These are phyloP conservation scores for Ceriagrion tenellum DNA, from an alignment of 2,888 invertebrate species.

Conservation along the genomic window DNA sequence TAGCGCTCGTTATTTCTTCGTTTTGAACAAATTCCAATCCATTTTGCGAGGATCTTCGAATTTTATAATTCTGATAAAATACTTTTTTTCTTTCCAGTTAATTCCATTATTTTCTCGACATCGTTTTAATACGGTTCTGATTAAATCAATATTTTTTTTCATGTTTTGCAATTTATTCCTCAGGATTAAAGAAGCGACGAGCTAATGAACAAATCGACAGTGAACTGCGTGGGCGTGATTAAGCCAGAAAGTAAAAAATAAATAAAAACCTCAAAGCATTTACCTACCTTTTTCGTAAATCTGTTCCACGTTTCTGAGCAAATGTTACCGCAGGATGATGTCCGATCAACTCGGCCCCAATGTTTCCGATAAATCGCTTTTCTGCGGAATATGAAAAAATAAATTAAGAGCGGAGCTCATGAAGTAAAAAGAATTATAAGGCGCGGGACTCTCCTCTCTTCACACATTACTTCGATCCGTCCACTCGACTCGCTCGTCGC, in stretches of 20 bases:
- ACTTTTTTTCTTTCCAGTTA: too few relatives aligned
- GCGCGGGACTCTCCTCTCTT: background rate
- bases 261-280: background rate
- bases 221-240: too few relatives aligned
- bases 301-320: background rate
- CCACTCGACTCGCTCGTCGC: background rate
- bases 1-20: too few relatives aligned
- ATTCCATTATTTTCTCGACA: too few relatives aligned
- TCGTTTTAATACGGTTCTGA: too few relatives aligned
- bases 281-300: background rate
- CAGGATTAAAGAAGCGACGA: too few relatives aligned
- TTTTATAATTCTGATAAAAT: too few relatives aligned
- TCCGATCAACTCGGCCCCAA: background rate
- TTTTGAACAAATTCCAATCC: too few relatives aligned
- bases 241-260: background rate
- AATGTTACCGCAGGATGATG: background rate
- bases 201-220: too few relatives aligned
- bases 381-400: background rate
- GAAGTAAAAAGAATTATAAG: background rate
- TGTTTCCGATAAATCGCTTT: background rate
- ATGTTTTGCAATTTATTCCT: too few relatives aligned
- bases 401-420: background rate
- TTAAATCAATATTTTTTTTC: too few relatives aligned
- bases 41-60: too few relatives aligned
- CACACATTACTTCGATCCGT: background rate